phyloP scores from a whole-genome alignment of 2,888 invertebrate genomes.

The Hoplodrina blanda region DNA sequence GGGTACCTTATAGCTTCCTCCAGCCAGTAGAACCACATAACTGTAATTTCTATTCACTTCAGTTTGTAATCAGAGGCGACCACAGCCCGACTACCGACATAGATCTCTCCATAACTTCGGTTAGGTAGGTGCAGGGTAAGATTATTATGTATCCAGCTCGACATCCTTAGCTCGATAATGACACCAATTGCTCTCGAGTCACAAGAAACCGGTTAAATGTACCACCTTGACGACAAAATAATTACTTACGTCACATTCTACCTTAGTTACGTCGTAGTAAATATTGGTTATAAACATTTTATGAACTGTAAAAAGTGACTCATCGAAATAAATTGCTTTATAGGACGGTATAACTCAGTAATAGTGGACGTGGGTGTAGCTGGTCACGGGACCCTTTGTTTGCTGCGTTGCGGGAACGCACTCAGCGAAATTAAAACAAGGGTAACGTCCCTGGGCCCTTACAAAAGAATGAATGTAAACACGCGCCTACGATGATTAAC shows the following conservation, averaged over 20 bases:
- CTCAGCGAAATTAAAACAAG: conserved; percentile 87
- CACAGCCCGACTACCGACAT: conserved; percentile 78
- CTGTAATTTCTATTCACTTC: conserved; percentile 76
- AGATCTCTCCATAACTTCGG: conserved; percentile 74
- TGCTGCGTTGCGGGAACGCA: conserved; percentile 85
- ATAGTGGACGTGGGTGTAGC: conserved; percentile 83
- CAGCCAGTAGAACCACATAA: conserved; percentile 68
- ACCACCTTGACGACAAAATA: conserved; percentile 72
- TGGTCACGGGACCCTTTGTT: conserved; percentile 88
- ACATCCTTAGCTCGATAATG: conserved; percentile 75
- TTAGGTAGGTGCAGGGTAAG: conserved; percentile 67
- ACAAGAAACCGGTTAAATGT: conserved; percentile 72
- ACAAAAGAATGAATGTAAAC: conserved; percentile 64
- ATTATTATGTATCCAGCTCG: conserved; percentile 76
- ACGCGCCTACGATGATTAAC: conserved; percentile 33
- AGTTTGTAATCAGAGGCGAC: conserved; percentile 83
- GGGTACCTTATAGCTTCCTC: conserved; percentile 59
- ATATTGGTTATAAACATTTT: conserved; percentile 73
- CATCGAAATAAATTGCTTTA: conserved; percentile 85
- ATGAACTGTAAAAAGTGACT: conserved; percentile 80
- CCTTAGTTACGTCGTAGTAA: conserved; percentile 68
- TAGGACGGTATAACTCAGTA: conserved; percentile 71
- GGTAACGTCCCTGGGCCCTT: conserved; percentile 75
- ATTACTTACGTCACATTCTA: conserved; percentile 73
- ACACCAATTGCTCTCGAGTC: conserved; percentile 73